phyloP scores from a whole-genome alignment of 2,888 invertebrate genomes.

The Sympetrum striolatum region DNA sequence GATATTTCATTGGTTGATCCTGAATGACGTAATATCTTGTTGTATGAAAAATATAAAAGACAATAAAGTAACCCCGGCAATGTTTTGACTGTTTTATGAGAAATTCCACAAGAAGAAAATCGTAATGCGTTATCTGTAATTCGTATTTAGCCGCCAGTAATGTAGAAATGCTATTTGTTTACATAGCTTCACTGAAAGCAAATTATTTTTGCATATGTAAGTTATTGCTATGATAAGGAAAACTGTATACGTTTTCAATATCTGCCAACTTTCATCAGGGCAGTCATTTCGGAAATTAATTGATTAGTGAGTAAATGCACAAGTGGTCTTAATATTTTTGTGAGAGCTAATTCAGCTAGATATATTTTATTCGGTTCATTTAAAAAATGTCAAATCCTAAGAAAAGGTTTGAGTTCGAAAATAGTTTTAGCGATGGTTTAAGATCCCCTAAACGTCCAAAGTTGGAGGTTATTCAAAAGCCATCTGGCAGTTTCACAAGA shows the following conservation, averaged over 20 bases:
- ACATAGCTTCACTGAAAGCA: too few species aligned
- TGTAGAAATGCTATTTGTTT: too few species aligned
- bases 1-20: conserved; percentile 33
- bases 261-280: background rate
- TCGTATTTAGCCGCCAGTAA: background rate
- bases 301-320: background rate
- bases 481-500: background rate
- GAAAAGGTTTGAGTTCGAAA: conserved; percentile 25
- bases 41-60: background rate
- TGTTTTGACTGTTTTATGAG: background rate
- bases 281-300: background rate
- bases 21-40: background rate
- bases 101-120: background rate
- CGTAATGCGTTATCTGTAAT: background rate
- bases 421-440: background rate
- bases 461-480: conserved; percentile 19
- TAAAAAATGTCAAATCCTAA: background rate
- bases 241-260: too few species aligned
- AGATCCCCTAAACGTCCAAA: conserved; percentile 12
- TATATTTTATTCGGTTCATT: too few species aligned
- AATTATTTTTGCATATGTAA: too few species aligned
- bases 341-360: too few species aligned
- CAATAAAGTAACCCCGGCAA: background rate
- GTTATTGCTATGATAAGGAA: too few species aligned
- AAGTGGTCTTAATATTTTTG: too few species aligned